phyloP scores from a whole-genome alignment of 2,888 invertebrate genomes.

The Cosmopolites sordidus region DNA sequence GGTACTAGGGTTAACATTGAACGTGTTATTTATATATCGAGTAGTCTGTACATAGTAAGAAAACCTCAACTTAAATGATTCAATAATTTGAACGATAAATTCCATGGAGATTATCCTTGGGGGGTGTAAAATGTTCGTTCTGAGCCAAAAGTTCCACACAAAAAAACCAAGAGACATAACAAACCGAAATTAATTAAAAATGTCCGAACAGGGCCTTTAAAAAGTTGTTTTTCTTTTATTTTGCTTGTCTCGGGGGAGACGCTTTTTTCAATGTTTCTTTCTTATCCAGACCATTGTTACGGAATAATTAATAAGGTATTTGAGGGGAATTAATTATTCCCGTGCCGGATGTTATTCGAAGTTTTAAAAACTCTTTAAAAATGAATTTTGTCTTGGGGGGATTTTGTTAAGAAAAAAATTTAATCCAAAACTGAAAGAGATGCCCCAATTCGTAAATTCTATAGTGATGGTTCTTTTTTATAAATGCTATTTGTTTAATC shows the following conservation, averaged over 20 bases:
- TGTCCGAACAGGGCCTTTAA: constrained; percentile 10
- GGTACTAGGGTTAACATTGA: no score
- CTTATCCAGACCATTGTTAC: constrained; percentile 16
- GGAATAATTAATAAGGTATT: constrained; percentile 23
- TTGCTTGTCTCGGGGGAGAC: constrained; percentile 5
- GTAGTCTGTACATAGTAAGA: no score
- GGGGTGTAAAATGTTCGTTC: no score
- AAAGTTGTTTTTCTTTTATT: constrained; percentile 15
- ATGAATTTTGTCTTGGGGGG: constrained; percentile 8
- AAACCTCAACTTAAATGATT: no score
- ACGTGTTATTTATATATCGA: no score
- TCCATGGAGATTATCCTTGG: no score
- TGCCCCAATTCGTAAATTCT: no score
- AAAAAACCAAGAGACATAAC: constrained; percentile 6
- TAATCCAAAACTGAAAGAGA: neutral
- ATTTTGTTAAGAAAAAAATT: neutral
- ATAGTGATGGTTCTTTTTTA: no score
- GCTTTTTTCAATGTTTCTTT: constrained; percentile 14
- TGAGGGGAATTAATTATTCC: constrained; percentile 17
- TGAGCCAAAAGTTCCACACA: no score
- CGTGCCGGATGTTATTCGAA: constrained; percentile 10
- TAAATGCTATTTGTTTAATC: no score
- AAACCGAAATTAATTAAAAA: constrained; percentile 15
- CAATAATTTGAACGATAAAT: no score
- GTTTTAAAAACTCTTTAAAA: constrained; percentile 12